Base-by-base conservation (phyloP, 2,797 vertebrate genomes). In the Gymnoscopelus braueri region DNA sequence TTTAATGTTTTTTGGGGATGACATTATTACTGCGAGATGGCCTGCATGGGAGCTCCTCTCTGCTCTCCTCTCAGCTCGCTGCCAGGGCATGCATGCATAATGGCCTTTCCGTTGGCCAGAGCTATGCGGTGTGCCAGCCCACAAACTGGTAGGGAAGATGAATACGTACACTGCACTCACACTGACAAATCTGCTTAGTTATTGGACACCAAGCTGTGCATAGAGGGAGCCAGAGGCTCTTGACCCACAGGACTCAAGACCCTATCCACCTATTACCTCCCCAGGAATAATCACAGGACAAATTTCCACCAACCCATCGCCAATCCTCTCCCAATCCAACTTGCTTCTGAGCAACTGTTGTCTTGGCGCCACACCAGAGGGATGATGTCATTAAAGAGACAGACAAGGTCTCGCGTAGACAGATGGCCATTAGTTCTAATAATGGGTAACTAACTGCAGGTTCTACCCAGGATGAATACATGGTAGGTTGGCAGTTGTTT, bases 361-460 rank as follows among this genome's bases (percentile, higher is more conserved):
- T 74, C 39, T 70, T 90, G 89, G 88, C 54, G 63, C 48, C 35
- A 47, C 14, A 74, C 74, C 81, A 75, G 51, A 50, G 47, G 9
- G 56, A 75, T 82, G 77, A 86, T 72, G 71, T 89, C 69, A 53
- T 70, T 69, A 74, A 48, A 79, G 74, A 84, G 91, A 89, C 87
- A 90, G 88, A 89, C 87, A 91, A 81, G 82, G 85, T 84, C 84
- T 79, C 77, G n/a, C 9, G 11, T 47, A 76, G 81, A 84, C 88
- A 84, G 87, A 89, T 86, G 91, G 90, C 84, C 75, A 35, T 91
- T 90, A 86, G 83, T 86, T 86, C 75, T 80, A 87, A 84, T 93
- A 90, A 91, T 86, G 89, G 86, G 82, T 82, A 84, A 81, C 78
- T 82, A 84, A 81, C 78, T 84, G 80, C 83, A 88, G 88, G 77